A percentile compares a stretch with the other conserved stretches of the same genome.
Conservation (phyloP, 2,797 vertebrate species). For the Antrozous pallidus region DNA sequence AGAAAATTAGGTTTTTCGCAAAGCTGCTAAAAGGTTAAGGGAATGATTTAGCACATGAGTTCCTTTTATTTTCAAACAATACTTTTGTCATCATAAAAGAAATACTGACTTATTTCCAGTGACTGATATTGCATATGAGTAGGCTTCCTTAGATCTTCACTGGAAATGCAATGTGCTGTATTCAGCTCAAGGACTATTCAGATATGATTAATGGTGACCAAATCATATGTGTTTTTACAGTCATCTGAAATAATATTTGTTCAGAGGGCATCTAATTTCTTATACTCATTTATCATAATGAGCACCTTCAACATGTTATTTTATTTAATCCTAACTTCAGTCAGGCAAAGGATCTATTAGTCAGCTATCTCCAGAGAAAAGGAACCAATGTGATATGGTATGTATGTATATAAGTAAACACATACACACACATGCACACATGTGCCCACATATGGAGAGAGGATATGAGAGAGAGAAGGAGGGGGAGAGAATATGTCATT, state of each 20-base stretch:
- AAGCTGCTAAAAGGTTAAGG: not conserved
- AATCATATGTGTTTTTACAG: not conserved
- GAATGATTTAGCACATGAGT: not conserved
- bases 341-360: not conserved
- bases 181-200: not conserved
- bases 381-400: not conserved
- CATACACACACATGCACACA: not conserved
- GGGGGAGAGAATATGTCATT: not conserved
- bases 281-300: not conserved
- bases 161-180: not conserved
- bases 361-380: not conserved
- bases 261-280: not conserved
- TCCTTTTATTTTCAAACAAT: not conserved
- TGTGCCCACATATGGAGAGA: not conserved
- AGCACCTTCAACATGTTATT: not conserved
- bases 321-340: not conserved
- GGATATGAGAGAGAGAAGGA: not conserved
- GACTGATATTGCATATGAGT: not conserved
- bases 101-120: slow-evolving; percentile 28
- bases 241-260: not conserved
- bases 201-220: not conserved
- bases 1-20: slow-evolving; percentile 7
- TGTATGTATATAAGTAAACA: not conserved
- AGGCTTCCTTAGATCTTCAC: not conserved
- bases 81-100: slow-evolving; percentile 28